phyloP scores from a whole-genome alignment of 2,888 invertebrate genomes.

The Ormyrus labotus region DNA sequence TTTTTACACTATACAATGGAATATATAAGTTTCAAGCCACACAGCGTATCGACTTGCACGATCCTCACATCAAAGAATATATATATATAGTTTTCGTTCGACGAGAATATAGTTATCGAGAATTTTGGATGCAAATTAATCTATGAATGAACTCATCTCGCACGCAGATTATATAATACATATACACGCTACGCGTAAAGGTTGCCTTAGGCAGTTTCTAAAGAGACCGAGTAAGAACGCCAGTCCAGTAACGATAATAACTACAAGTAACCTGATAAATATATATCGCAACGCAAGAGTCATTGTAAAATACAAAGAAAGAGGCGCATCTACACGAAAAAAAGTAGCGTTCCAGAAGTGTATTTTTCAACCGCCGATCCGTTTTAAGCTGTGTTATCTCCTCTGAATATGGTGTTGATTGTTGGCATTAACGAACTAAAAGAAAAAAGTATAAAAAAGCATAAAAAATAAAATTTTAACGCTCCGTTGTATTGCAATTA shows the following conservation, averaged over 20 bases:
- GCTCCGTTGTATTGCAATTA: constrained; percentile 15
- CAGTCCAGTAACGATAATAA: constrained; percentile 62
- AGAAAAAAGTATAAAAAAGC: constrained; percentile 17
- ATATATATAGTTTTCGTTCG: neutral
- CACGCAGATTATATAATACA: constrained; percentile 15
- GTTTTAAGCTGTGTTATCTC: constrained; percentile 40
- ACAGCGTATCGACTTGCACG: no score
- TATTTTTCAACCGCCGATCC: constrained; percentile 48
- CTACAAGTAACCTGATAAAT: constrained; percentile 42
- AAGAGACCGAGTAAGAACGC: constrained; percentile 61
- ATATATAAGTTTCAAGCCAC: neutral
- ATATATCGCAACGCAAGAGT: constrained; percentile 38
- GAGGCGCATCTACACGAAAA: neutral
- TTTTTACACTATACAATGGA: neutral
- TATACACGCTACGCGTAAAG: constrained; percentile 53
- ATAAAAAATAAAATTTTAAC: constrained; percentile 29
- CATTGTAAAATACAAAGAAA: constrained; percentile 37
- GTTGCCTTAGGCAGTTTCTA: constrained; percentile 66
- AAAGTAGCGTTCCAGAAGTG: constrained; percentile 30
- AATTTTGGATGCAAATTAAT: constrained; percentile 8
- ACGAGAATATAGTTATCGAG: neutral
- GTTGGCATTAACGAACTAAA: constrained; percentile 25
- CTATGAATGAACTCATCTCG: constrained; percentile 51
- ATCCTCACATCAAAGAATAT: neutral
- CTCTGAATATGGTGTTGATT: constrained; percentile 34